phyloP scores from a whole-genome alignment of 2,113 vertebrate genomes.

The Recurvirostra avosetta region DNA sequence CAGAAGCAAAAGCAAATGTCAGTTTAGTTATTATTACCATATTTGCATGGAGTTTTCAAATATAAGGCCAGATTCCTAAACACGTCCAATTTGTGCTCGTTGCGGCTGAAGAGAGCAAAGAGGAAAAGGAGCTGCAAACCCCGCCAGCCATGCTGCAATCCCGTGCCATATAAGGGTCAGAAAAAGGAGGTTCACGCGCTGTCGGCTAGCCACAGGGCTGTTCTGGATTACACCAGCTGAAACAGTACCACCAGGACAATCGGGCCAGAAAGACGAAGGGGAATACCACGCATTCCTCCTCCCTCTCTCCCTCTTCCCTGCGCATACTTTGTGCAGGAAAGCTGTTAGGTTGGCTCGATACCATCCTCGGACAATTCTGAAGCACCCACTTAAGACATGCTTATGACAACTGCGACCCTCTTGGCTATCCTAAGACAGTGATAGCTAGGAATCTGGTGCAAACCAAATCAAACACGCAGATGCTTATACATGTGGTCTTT shows the following conservation, averaged over 20 bases:
- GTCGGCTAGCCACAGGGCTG: background rate
- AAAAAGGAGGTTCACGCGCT: background rate
- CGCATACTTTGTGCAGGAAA: background rate
- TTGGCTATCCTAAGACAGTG: background rate
- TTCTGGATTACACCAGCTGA: background rate
- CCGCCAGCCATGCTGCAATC: accelerated
- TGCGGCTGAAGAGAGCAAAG: background rate
- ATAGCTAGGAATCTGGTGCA: background rate
- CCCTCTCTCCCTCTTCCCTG: background rate
- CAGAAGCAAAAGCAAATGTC: slow-evolving; percentile 66
- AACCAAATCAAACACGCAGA: slow-evolving; percentile 13
- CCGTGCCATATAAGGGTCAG: background rate
- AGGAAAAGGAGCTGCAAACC: background rate
- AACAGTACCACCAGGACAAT: slow-evolving; percentile 9
- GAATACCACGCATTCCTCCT: background rate
- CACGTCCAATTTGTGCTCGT: background rate
- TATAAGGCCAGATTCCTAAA: background rate
- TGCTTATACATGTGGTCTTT: background rate
- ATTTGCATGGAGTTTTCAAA: slow-evolving; percentile 60
- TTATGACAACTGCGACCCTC: slow-evolving; percentile 15
- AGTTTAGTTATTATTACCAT: slow-evolving; percentile 65
- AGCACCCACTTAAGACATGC: background rate
- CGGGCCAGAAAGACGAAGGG: background rate
- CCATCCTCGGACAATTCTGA: background rate
- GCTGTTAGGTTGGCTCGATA: background rate